Evolutionary conservation across 2,797 vertebrate species (phyloP), one percentile per base, ranked within the genome.

Genomic region (Eupleurogrammus muticus): DNA sequence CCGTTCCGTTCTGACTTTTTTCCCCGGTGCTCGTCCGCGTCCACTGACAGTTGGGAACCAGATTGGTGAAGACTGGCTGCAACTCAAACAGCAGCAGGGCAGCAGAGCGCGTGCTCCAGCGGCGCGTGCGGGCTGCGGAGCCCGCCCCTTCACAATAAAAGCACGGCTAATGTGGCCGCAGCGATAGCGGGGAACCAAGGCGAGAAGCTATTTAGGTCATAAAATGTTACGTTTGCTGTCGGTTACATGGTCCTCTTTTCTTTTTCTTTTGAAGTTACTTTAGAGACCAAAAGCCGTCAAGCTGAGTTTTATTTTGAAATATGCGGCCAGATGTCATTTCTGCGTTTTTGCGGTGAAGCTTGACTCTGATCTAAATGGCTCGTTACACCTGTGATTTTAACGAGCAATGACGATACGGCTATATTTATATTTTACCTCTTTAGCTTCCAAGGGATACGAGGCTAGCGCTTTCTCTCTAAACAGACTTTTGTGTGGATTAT

Each of bases 1-100:
- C 59, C 66, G 87, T 75, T 87, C 67, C 69, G 87, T 83, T 84
- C 68, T 70, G 74, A 83, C 56, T 84, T 70, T 77, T n/a, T n/a
- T n/a, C n/a, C 86, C 77, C 82, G 73, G 78, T 77, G 89, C 52
- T 87, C 83, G 79, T 91, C 89, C 58, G 84, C 81, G 62, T 73
- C 82, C 89, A 86, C 82, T 86, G 84, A 86, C 87, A 46, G 77
- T n/a, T 60, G 80, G 70, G 75, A 73, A 77, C 80, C 80, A 69
- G 79, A 79, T 86, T 66, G 70, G 79, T 60, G 50, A 64, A 48
- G 68, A 82, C 83, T 80, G 86, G 51, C 75, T 71, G 82, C 81
- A 54, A 35, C 50, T 59, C 70, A 52, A 51, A 66, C 23, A 40
- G 36, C 19, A 5, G 49, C 40, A 34, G 56, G n/a, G 13, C 51